Evolutionary conservation across 2,797 vertebrate species (phyloP), one percentile per base, ranked within the genome.

Genomic region (Typhlichthys eigenmanni): DNA sequence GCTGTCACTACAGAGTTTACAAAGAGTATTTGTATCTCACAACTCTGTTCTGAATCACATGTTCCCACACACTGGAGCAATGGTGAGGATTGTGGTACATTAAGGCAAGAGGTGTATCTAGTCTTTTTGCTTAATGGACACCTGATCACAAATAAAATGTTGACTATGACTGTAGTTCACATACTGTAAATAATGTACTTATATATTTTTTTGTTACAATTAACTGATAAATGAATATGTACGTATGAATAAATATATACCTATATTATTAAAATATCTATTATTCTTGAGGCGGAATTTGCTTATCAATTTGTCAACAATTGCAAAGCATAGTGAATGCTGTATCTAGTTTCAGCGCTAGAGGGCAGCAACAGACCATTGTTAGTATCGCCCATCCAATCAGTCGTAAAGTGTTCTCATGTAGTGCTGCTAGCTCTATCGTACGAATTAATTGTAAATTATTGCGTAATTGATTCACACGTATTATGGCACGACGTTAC

Each of bases 201-300:
- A 63, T 79, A 78, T 70, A 76, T 76, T 72, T 74, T 77, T 88
- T 92, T 92, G 92, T 84, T 90, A 93, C 74, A 90, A 89, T 92
- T 92, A 93, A 93, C 90, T 76, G 78, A 91, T 91, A 91, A 92
- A 91, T 92, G 80, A 91, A 90, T 84, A 91, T 88, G 89, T 91
- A 92, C 77, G 89, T 92, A 93, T 91, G 87, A 93, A 93, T 93
- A 93, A 93, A 93, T 91, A 92, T 92, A 93, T 91, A 91, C 91
- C 89, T 92, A 92, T 93, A 93, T 93, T 93, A 92, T 92, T 93
- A 93, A 90, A 69, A 80, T 63, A 64, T 76, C 83, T 82, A 64
- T 66, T 80, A 72, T 73, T 64, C 68, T 53, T 71, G 48, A 47
- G 7, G 43, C 2, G 54, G 13, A 32, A 2, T 5, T 49, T 51